Conservation (phyloP, 2,797 vertebrate species). For the Scolopax bukidnonensis region DNA sequence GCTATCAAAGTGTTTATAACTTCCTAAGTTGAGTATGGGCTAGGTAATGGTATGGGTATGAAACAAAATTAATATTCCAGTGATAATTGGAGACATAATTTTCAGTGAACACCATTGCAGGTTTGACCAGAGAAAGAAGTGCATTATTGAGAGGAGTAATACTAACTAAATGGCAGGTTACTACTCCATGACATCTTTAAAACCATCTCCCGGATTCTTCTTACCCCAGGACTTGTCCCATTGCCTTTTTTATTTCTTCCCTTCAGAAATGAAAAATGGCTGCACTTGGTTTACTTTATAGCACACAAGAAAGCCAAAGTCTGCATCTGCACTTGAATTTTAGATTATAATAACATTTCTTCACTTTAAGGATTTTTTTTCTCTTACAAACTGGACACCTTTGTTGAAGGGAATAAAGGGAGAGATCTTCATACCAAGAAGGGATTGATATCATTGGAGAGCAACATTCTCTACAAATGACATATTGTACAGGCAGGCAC, state of each 20-base stretch:
- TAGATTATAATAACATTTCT: slow-evolving; percentile 61
- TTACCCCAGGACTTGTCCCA: neutral
- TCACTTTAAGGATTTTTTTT: slow-evolving; percentile 56
- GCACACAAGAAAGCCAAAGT: slow-evolving; percentile 49
- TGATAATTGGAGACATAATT: neutral
- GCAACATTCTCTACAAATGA: slow-evolving; percentile 65
- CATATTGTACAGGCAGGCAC: slow-evolving; percentile 76
- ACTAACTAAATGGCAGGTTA: neutral
- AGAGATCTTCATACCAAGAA: slow-evolving; percentile 64
- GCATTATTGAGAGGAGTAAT: neutral
- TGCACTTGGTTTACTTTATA: slow-evolving; percentile 23
- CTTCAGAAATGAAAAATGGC: slow-evolving; percentile 11
- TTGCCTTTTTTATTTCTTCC: neutral
- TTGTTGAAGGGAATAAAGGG: slow-evolving; percentile 73
- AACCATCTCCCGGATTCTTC: neutral
- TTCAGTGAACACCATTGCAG: neutral
- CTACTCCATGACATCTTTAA: neutral
- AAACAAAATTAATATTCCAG: neutral
- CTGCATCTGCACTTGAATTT: slow-evolving; percentile 66
- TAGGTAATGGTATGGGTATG: neutral
- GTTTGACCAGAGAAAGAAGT: neutral
- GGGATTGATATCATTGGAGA: slow-evolving; percentile 74
- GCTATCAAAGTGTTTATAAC: neutral
- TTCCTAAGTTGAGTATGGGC: neutral
- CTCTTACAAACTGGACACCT: slow-evolving; percentile 63